phyloP scores from a whole-genome alignment of 1,140 invertebrate species.

The Pectinophora gossypiella region DNA sequence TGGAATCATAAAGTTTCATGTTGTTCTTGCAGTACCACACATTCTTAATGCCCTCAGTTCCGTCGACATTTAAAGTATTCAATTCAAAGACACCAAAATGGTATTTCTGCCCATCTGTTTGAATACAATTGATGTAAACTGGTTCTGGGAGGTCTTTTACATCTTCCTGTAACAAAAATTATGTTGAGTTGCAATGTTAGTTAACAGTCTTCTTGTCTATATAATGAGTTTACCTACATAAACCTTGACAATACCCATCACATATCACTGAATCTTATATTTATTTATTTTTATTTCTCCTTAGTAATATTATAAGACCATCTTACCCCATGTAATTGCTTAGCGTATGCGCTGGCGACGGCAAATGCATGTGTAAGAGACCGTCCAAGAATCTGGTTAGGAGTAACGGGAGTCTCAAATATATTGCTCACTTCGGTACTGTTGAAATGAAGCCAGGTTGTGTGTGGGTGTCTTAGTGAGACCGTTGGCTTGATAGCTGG shows the following conservation, averaged over 20 bases:
- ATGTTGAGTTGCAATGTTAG: too few species aligned
- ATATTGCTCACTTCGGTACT: constrained; percentile 79
- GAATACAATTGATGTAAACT: constrained; percentile 87
- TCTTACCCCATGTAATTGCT: constrained; percentile 81
- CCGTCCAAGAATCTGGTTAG: constrained; percentile 80
- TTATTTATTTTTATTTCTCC: too few species aligned
- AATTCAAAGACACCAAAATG: constrained; percentile 90
- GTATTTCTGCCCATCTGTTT: constrained; percentile 83
- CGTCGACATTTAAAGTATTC: constrained; percentile 86
- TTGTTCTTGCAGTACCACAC: constrained; percentile 84
- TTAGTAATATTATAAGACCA: too few species aligned
- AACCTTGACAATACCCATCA: too few species aligned
- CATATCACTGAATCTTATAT: too few species aligned
- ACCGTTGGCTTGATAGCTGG: constrained; percentile 75
- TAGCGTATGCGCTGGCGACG: constrained; percentile 82
- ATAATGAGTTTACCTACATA: background rate
- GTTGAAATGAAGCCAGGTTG: constrained; percentile 83
- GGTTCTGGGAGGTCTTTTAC: constrained; percentile 83
- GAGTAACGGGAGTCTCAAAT: constrained; percentile 79
- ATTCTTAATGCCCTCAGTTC: constrained; percentile 81
- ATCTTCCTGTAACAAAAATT: constrained; percentile 75
- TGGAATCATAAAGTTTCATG: constrained; percentile 81
- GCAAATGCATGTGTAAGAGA: constrained; percentile 84
- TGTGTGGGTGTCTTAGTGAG: constrained; percentile 79
- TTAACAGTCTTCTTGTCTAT: too few species aligned